Evolutionary conservation across 2,797 vertebrate genomes (phyloP).

Genomic region (Smutsia gigantea): DNA sequence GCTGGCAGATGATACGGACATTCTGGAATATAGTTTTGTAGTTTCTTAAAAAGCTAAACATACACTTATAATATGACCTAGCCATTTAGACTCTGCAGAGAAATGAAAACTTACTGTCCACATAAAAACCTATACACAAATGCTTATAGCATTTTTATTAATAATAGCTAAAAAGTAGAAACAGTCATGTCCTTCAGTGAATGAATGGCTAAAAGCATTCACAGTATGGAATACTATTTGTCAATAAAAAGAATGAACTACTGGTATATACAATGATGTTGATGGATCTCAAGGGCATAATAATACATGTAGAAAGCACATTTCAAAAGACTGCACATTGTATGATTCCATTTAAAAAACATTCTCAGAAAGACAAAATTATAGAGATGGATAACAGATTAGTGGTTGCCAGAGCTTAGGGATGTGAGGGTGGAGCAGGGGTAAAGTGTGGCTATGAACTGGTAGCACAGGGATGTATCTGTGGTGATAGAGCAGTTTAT

Average conservation of each 20-base stretch:
- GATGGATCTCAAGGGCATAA: slow-evolving; percentile 9
- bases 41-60: slow-evolving; percentile 17
- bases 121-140: background rate
- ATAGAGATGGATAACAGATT: slow-evolving; percentile 27
- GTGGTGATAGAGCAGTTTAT: background rate
- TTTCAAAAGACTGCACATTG: background rate
- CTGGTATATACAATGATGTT: background rate
- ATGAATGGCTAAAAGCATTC: background rate
- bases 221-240: background rate
- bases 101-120: slow-evolving; percentile 6
- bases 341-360: slow-evolving; percentile 2
- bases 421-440: background rate
- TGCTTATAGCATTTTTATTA: slow-evolving; percentile 29
- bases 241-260: slow-evolving; percentile 34
- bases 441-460: background rate
- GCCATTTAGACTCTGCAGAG: background rate
- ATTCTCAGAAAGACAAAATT: slow-evolving; percentile 39
- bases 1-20: background rate
- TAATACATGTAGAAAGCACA: background rate
- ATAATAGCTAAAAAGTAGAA: slow-evolving; percentile 23
- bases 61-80: background rate
- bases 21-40: background rate
- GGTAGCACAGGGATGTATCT: background rate
- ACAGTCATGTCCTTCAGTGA: background rate
- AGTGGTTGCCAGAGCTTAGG: background rate